Conservation (phyloP, 2,888 invertebrate species). For the Leptinotarsa peninsularis region DNA sequence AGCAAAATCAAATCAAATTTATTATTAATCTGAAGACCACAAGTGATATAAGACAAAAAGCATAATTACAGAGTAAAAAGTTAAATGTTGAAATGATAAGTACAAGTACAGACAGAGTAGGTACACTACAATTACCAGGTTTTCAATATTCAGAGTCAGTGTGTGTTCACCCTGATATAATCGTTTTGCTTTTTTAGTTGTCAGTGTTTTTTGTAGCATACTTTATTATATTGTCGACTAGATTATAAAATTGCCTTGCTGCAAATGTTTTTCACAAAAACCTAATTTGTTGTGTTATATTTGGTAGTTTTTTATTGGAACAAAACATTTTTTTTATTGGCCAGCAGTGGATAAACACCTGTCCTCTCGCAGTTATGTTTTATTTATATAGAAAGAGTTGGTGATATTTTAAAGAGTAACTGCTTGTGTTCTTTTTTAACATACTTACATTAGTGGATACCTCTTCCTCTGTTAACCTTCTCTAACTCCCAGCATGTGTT, state of each 20-base stretch:
- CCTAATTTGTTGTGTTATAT: slow-evolving; percentile 46
- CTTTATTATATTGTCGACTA: slow-evolving; percentile 56
- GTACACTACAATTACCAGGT: neutral
- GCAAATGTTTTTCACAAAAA: slow-evolving; percentile 49
- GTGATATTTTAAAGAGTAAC: slow-evolving; percentile 65
- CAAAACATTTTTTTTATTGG: slow-evolving; percentile 52
- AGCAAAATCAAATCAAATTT: too few relatives aligned
- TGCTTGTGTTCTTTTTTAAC: slow-evolving; percentile 56
- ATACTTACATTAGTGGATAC: slow-evolving; percentile 37
- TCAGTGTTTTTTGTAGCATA: slow-evolving; percentile 63
- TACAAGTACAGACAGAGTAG: too few relatives aligned
- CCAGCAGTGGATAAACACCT: slow-evolving; percentile 63
- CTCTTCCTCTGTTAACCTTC: slow-evolving; percentile 42
- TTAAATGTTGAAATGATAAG: too few relatives aligned
- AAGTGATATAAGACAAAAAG: neutral
- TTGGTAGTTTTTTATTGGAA: slow-evolving; percentile 44
- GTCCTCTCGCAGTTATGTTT: slow-evolving; percentile 58
- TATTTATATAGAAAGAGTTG: slow-evolving; percentile 59
- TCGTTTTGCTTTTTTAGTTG: slow-evolving; percentile 62
- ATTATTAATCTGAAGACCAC: too few relatives aligned
- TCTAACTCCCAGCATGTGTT: slow-evolving; percentile 54
- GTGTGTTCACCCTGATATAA: slow-evolving; percentile 51
- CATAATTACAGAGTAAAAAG: too few relatives aligned
- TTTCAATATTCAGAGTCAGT: slow-evolving; percentile 32
- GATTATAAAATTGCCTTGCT: slow-evolving; percentile 58